These are phyloP conservation scores for Dendronephthya gigantea DNA, from an alignment of 64 coral and sea anemone genomes.

Conservation along the genomic window DNA sequence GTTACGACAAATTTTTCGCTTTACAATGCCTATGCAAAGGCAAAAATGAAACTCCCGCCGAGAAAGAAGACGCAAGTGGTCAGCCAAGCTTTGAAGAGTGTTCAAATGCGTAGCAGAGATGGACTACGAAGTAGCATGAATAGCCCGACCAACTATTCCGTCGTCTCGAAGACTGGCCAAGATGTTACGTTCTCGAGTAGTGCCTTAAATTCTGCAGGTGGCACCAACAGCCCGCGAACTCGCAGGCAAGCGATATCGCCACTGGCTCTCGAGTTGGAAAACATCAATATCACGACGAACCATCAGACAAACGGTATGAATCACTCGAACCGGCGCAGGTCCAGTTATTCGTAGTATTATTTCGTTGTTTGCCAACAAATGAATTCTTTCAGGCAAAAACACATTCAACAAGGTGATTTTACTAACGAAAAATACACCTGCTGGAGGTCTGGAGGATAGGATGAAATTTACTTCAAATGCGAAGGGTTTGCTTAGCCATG, in stretches of 20 bases:
- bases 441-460: too few species aligned
- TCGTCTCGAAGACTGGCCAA: not conserved
- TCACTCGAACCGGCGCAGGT: not conserved
- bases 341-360: not conserved
- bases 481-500: too few species aligned
- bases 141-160: not conserved
- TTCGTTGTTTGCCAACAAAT: too few species aligned
- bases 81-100: not conserved
- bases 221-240: not conserved
- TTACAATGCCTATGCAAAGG: constrained; percentile 3
- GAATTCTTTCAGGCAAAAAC: too few species aligned
- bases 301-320: not conserved
- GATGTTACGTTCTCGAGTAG: not conserved
- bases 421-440: too few species aligned
- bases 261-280: not conserved
- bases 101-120: not conserved
- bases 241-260: constrained; percentile 4
- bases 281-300: not conserved
- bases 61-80: not conserved
- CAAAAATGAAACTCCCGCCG: constrained; percentile 9
- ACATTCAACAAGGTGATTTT: too few species aligned
- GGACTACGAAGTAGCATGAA: not conserved
- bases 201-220: not conserved
- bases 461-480: too few species aligned
- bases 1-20: not conserved